Percentiles rank a stretch among this genome's conserved stretches.
Evolutionary conservation across 2,113 vertebrate genomes (phyloP).

Genomic region (Alectura lathami): DNA sequence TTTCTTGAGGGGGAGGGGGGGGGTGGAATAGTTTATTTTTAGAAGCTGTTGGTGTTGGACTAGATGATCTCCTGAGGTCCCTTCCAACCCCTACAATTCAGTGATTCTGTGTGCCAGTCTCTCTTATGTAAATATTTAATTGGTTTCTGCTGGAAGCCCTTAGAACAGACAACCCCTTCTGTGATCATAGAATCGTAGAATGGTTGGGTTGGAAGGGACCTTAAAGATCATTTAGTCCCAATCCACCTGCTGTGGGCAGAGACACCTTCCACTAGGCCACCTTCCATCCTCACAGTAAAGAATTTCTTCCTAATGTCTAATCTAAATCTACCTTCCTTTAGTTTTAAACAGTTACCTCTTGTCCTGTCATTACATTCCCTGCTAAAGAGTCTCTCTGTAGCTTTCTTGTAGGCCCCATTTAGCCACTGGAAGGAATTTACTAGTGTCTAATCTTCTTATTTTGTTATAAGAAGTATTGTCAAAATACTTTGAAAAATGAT

Average conservation of each 20-base stretch:
- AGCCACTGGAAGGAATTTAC: background rate
- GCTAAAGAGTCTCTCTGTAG: background rate
- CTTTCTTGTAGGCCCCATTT: background rate
- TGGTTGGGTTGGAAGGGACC: background rate
- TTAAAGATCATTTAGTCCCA: background rate
- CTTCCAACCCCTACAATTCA: too few relatives aligned
- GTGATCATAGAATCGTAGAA: background rate
- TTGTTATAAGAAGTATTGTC: background rate
- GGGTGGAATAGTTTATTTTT: too few relatives aligned
- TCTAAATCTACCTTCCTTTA: background rate
- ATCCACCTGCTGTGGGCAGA: background rate
- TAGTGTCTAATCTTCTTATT: background rate
- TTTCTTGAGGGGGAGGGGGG: background rate
- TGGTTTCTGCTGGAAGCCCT: background rate
- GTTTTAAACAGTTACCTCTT: background rate
- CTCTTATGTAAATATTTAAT: background rate
- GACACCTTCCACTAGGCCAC: background rate
- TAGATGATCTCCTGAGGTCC: too few relatives aligned
- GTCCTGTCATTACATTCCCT: background rate
- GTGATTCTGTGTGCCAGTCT: too few relatives aligned
- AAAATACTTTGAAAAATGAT: background rate
- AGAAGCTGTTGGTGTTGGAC: background rate
- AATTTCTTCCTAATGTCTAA: background rate
- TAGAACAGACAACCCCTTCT: background rate
- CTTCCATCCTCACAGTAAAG: background rate